Evolutionary conservation across 2,797 vertebrate genomes (phyloP), one percentile per base, ranked within the genome.

Genomic region (Lophius americanus): DNA sequence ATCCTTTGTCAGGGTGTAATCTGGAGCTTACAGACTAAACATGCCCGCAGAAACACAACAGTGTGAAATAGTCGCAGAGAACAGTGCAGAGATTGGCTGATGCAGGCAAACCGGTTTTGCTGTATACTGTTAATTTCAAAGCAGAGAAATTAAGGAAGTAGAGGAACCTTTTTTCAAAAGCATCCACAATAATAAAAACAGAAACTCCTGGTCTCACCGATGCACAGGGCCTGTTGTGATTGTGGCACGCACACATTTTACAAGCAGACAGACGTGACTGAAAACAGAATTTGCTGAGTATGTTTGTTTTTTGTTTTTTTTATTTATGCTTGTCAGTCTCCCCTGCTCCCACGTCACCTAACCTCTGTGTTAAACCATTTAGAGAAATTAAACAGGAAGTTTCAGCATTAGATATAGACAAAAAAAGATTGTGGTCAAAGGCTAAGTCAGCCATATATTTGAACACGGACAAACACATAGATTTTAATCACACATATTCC

Each of bases 1-100:
- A 37, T 41, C 68, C 76, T 85, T 85, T 89, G 83, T 87, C 83
- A 5, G 9, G 6, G 49, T 33, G 61, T 60, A 63, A 68, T 73
- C 79, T 84, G 70, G 76, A 51, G 70, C 79, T 76, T 86, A 86
- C 70, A 51, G 49, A 68, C 43, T 51, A 76, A 75, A 13, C 4
- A 43, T 43, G 50, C 55, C 50, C 39, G 55, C 50, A 66, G 67
- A 84, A 69, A 64, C 56, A 69, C 74, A 79, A 48, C 60, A 41
- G 58, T 73, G 83, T 75, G 68, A 84, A 74, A 72, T 6, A 37
- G 42, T 73, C 54, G 60, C 53, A 41, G 13, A 47, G 10, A 39
- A 36, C 44, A 60, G 56, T 44, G 36, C 35, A 64, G 51, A 42
- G 36, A 33, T 48, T 51, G 65, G 42, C 41, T 48, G 35, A 81